Evolutionary conservation across 2,113 vertebrate genomes (phyloP).

Genomic region (Cinclus mexicanus): DNA sequence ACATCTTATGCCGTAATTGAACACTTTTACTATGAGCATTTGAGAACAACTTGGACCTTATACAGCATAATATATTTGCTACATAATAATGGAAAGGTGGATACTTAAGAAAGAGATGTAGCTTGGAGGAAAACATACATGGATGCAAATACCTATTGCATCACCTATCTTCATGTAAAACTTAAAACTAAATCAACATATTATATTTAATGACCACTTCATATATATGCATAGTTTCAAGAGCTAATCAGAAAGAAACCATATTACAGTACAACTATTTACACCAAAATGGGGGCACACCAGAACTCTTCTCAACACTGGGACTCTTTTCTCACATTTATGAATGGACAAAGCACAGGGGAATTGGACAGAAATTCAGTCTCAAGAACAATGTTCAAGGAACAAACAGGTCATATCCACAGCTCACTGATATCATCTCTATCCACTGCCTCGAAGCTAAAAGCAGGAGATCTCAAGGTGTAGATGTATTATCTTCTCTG

Average conservation of each 20-base stretch:
- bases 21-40: slow-evolving; percentile 44
- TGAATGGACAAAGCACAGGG: not conserved
- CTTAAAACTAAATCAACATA: slow-evolving; percentile 55
- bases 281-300: slow-evolving; percentile 4
- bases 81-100: slow-evolving; percentile 44
- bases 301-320: not conserved
- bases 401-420: not conserved
- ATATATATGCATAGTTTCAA: slow-evolving; percentile 55
- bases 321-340: not conserved
- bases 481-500: not conserved
- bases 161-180: slow-evolving; percentile 30
- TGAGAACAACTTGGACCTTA: slow-evolving; percentile 56
- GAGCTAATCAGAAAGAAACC: slow-evolving; percentile 51
- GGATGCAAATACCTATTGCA: slow-evolving; percentile 41
- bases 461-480: not conserved
- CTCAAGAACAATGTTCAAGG: not conserved
- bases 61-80: slow-evolving; percentile 59
- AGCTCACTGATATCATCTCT: not conserved
- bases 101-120: slow-evolving; percentile 42
- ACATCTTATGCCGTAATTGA: slow-evolving; percentile 43
- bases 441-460: not conserved
- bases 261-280: slow-evolving; percentile 49
- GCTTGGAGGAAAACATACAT: slow-evolving; percentile 46
- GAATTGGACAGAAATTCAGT: not conserved
- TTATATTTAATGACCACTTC: slow-evolving; percentile 31